Evolutionary conservation across 2,888 invertebrate species (phyloP), one percentile per base, ranked within the genome.

Genomic region (Molorchus minor): DNA sequence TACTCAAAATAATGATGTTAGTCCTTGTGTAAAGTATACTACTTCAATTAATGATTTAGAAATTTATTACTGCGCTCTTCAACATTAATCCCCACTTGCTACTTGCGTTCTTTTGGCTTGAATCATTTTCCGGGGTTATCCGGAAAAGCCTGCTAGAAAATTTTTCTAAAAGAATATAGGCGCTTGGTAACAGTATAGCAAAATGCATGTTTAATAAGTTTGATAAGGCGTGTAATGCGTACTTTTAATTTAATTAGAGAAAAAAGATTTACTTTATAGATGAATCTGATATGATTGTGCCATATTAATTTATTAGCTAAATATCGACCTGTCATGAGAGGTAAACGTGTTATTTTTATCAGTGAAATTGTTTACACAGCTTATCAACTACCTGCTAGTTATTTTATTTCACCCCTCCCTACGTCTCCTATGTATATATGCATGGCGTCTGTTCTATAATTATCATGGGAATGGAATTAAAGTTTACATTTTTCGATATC

Each of bases 321-420:
- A 66, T 64, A 66, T 66, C 66, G 61, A 62, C 58, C 63, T 63
- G 60, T 62, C 61, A 57, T 56, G 57, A 58, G 53, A 56, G 33
- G 45, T 59, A 41, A 64, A 58, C 60, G 58, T 44, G 47, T 47
- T 15, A 51, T 16, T n/a, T n/a, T 68, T 69, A 69, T 70, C 65
- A 61, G 63, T 58, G 62, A 36, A 57, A 67, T 65, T 69, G 68
- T 70, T 70, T 69, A 51, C 62, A 61, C 47, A 49, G 41, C 61
- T 69, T 70, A 69, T 70, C 69, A 62, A 65, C 65, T 68, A 69
- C 69, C 66, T 63, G 63, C 63, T 66, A 61, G 49, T 56, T 41
- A 52, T 44, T 56, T 52, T 30, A 52, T 41, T 52, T 52, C 19
- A 52, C 52, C 16, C 41, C 52, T 38, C 51, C 41, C 41, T 25